phyloP scores from a whole-genome alignment of 1,140 invertebrate genomes.

The Epicauta chinensis region DNA sequence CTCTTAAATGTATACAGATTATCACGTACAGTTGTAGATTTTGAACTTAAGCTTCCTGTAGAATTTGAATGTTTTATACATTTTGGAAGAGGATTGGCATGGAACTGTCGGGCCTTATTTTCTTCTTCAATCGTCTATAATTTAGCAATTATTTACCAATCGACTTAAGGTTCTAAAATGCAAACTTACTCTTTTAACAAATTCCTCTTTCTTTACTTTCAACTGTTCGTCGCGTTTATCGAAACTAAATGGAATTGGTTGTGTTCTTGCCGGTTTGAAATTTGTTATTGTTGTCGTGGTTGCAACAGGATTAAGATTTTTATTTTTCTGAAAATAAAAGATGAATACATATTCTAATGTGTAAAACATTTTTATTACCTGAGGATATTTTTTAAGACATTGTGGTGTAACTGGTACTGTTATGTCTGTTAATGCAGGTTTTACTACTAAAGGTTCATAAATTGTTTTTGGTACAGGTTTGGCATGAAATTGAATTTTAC shows the following conservation, averaged over 20 bases:
- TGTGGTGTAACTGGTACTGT: slow-evolving; percentile 23
- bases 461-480: slow-evolving; percentile 28
- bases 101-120: slow-evolving; percentile 41
- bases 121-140: slow-evolving; percentile 36
- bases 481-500: slow-evolving; percentile 26
- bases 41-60: neutral
- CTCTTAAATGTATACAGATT: neutral
- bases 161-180: no score
- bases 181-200: slow-evolving; percentile 42
- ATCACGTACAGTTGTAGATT: neutral
- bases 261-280: slow-evolving; percentile 24
- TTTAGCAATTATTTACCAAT: no score
- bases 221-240: slow-evolving; percentile 45
- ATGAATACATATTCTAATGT: neutral
- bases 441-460: slow-evolving; percentile 15
- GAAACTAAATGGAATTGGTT: slow-evolving; percentile 48
- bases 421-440: neutral
- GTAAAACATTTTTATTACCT: neutral
- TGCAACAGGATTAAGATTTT: neutral
- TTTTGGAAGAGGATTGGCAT: slow-evolving; percentile 42
- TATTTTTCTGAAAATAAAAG: neutral
- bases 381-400: slow-evolving; percentile 13
- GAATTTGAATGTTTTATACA: neutral
- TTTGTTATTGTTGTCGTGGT: neutral
- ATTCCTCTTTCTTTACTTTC: slow-evolving; percentile 43